Base-by-base conservation (phyloP, 2,113 vertebrate genomes). In the Myrmecobius fasciatus region DNA sequence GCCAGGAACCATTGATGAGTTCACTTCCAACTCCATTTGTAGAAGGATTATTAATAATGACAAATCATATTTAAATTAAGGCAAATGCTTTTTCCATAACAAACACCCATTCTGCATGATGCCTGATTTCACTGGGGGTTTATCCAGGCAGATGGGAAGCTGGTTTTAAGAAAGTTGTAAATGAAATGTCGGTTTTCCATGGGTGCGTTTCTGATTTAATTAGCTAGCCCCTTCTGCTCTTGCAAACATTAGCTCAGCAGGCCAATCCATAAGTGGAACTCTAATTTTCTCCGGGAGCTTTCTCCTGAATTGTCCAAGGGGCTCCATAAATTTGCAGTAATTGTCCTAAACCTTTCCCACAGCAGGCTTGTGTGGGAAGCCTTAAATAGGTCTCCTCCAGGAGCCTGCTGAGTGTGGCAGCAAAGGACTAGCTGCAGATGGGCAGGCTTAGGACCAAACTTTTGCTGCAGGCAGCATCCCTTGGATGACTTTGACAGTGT, bases 191-290 rank as follows among this genome's bases (percentile, higher is more conserved):
- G 96, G 89, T 0, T 91, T 97, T 98, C 95, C 28, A 60, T 94
- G 4, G 60, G 0, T 94, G 94, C 97, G 96, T 96, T 95, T 97
- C 92, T 47, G 97, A 96, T 98, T 98, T 97, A 98, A 98, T 98
- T 97, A 95, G 94, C n/a, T 92, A 91, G 93, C 52, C 93, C 97
- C 97, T 91, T 95, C 89, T 97, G 93, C 48, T 92, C 96, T 97
- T 97, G 94, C 93, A 90, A 96, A 97, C 96, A 97, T 98, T 97
- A 98, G 94, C 98, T 1, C 98, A 98, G 98, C 98, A 97, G 98
- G 98, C 96, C 97, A 96, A 98, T 92, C 97, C 97, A 92, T 95
- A 98, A 98, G 98, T 97, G 98, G 95, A 96, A 96, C 43, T 47
- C 93, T 95, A 91, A 96, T 96, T 98, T 98, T 97, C 96, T 43